A percentile compares a stretch with the other conserved stretches of the same genome.
Conservation (phyloP, 2,888 invertebrate genomes). For the Amphipyra tragopoginis region DNA sequence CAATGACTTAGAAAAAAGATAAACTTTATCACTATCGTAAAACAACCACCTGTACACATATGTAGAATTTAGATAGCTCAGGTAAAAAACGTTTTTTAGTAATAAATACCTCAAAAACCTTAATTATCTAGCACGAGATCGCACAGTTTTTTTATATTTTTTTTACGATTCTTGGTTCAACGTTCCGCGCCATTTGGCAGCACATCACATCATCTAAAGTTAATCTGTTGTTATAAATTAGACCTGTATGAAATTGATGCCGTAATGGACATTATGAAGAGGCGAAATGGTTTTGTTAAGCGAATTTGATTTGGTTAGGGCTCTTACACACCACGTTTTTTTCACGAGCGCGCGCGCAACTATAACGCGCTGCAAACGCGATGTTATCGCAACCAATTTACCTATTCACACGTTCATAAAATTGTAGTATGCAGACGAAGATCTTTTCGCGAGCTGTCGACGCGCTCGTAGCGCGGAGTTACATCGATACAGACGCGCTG, state of each 20-base stretch:
- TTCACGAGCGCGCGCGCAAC: too few relatives aligned
- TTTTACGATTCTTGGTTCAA: constrained; percentile 72
- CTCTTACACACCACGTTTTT: too few relatives aligned
- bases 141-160: constrained; percentile 68
- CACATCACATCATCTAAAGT: constrained; percentile 61
- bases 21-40: constrained; percentile 17
- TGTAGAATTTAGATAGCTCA: constrained; percentile 75
- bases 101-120: constrained; percentile 83
- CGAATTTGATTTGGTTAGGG: not conserved
- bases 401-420: too few relatives aligned
- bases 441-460: too few relatives aligned
- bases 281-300: constrained; percentile 6
- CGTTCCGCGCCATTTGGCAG: constrained; percentile 83
- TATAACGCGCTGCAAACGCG: too few relatives aligned
- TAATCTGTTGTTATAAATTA: constrained; percentile 47
- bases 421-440: too few relatives aligned
- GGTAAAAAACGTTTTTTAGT: constrained; percentile 82
- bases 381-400: too few relatives aligned
- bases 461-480: too few relatives aligned
- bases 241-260: constrained; percentile 36
- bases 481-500: too few relatives aligned
- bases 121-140: constrained; percentile 89
- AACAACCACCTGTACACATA: constrained; percentile 47
- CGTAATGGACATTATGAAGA: constrained; percentile 7
- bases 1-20: not conserved